These are phyloP conservation scores for Phengaris arion DNA, from an alignment of 2,888 invertebrate genomes.

Conservation along the genomic window DNA sequence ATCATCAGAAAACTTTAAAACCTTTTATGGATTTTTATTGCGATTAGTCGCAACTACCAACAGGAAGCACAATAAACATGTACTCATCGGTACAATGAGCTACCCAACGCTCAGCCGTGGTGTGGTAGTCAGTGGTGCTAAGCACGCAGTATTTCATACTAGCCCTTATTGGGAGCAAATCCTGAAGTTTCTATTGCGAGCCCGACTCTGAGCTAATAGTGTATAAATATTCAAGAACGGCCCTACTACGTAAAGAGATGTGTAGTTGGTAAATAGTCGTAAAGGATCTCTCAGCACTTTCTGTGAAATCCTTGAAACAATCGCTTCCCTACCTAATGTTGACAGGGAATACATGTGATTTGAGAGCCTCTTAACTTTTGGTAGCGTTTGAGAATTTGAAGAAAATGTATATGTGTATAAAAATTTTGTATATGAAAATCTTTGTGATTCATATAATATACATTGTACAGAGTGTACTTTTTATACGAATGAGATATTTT, in stretches of 20 bases:
- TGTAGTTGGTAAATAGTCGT: too few relatives aligned
- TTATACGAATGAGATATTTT: too few relatives aligned
- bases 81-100: not conserved
- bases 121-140: slow-evolving; percentile 1
- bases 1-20: not conserved
- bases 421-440: too few relatives aligned
- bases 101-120: not conserved
- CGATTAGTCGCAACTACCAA: not conserved
- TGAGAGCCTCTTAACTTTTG: too few relatives aligned
- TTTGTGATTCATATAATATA: too few relatives aligned
- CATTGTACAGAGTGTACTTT: too few relatives aligned
- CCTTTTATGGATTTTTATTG: not conserved
- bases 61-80: not conserved
- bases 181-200: slow-evolving; percentile 49
- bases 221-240: slow-evolving; percentile 29
- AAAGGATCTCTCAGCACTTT: too few relatives aligned
- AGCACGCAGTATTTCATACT: slow-evolving; percentile 48
- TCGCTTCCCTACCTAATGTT: too few relatives aligned
- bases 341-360: too few relatives aligned
- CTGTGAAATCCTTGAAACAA: too few relatives aligned
- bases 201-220: slow-evolving; percentile 26
- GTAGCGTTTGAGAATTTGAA: too few relatives aligned
- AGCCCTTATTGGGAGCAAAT: slow-evolving; percentile 47
- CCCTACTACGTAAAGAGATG: not conserved
- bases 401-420: too few relatives aligned